A percentile compares a stretch with the other conserved stretches of the same genome.
Conservation (phyloP, 2,113 vertebrate genomes). For the Heliornis fulica region DNA sequence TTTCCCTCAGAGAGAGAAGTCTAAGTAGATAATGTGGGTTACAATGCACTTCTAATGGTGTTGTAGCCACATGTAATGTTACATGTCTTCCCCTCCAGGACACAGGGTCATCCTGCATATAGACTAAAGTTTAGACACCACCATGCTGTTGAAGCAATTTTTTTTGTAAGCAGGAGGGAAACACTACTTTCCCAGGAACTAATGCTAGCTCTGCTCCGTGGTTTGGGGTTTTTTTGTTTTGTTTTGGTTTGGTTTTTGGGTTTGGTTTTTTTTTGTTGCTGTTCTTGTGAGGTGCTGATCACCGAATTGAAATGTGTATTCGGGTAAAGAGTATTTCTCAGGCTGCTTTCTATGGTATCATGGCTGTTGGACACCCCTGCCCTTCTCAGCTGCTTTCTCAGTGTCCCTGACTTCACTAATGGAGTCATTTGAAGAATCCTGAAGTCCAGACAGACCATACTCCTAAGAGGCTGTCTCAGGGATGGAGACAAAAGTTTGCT, state of each 20-base stretch:
- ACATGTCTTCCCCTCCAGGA: constrained; percentile 75
- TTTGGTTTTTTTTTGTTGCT: not conserved
- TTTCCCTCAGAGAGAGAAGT: constrained; percentile 50
- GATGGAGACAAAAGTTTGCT: constrained; percentile 59
- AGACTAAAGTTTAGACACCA: constrained; percentile 38
- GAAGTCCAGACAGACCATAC: constrained; percentile 59
- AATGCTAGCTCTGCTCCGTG: constrained; percentile 47
- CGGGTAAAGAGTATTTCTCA: constrained; percentile 74
- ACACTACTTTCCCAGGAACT: constrained; percentile 60
- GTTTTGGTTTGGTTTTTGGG: too few species aligned
- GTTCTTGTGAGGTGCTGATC: constrained; percentile 68
- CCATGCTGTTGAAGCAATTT: constrained; percentile 48
- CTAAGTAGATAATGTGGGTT: constrained; percentile 61
- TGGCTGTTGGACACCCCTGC: constrained; percentile 52
- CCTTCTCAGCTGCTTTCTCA: constrained; percentile 73
- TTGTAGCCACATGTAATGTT: constrained; percentile 69
- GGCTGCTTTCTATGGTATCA: constrained; percentile 57
- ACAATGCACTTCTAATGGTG: constrained; percentile 70
- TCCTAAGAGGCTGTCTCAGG: constrained; percentile 66
- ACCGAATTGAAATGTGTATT: constrained; percentile 66
- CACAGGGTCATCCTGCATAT: constrained; percentile 67
- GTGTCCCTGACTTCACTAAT: constrained; percentile 63
- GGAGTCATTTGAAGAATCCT: constrained; percentile 62
- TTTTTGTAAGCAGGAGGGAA: constrained; percentile 35
- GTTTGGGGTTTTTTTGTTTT: too few species aligned